These are phyloP conservation scores for Ctenoplectra terminalis DNA, from an alignment of 1,140 invertebrate genomes.

Conservation along the genomic window DNA sequence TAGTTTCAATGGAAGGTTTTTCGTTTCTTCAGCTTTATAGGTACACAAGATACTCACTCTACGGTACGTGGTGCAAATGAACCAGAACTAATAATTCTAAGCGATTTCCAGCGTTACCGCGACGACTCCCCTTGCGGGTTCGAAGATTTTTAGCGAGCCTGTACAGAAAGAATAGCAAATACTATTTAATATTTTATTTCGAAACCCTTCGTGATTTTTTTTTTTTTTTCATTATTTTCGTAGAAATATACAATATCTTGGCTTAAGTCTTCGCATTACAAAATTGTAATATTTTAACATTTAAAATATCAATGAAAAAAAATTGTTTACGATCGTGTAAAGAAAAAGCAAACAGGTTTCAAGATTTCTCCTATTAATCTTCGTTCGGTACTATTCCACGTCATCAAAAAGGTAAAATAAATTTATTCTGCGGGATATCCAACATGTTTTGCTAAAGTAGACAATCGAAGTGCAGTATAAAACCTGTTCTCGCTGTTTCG, in stretches of 20 bases:
- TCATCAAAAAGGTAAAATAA: neutral
- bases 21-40: neutral
- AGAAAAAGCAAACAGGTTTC: neutral
- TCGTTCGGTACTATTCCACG: neutral
- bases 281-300: neutral
- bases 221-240: neutral
- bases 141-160: slow-evolving; percentile 89
- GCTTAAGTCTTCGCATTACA: too few species aligned
- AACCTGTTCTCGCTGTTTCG: slow-evolving; percentile 43
- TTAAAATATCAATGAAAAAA: neutral
- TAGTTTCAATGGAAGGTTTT: neutral
- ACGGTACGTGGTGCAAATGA: slow-evolving; percentile 91
- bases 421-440: too few species aligned
- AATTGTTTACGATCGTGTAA: neutral
- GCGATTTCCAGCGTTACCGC: slow-evolving; percentile 90
- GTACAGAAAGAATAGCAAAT: slow-evolving; percentile 71
- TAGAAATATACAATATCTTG: neutral
- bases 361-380: neutral
- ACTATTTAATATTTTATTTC: neutral
- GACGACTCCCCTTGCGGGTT: slow-evolving; percentile 89
- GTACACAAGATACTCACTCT: slow-evolving; percentile 80
- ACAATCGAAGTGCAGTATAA: neutral
- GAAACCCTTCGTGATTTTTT: neutral
- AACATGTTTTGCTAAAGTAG: neutral
- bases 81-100: slow-evolving; percentile 91